Conservation (phyloP, 2,888 invertebrate genomes). For the Orthosia incerta region DNA sequence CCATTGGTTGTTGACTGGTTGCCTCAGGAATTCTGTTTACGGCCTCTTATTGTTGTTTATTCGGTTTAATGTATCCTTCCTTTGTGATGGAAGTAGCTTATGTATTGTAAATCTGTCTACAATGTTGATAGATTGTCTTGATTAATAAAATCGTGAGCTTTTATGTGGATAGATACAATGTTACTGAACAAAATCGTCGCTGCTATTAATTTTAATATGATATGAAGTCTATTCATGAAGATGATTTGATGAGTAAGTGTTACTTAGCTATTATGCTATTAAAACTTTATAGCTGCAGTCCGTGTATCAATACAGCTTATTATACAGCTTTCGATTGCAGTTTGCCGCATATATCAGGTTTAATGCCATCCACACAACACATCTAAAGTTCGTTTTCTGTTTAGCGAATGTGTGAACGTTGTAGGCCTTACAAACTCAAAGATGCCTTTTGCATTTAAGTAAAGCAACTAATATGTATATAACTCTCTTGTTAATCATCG, state of each 20-base stretch:
- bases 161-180: conserved; percentile 41
- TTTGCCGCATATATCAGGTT: background rate
- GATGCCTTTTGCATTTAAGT: too few species aligned
- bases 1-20: conserved; percentile 68
- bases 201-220: conserved; percentile 35
- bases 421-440: background rate
- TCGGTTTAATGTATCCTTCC: conserved; percentile 56
- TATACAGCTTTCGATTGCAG: background rate
- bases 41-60: conserved; percentile 56
- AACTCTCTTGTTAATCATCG: too few species aligned
- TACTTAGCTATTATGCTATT: background rate
- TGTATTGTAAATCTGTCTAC: conserved; percentile 46
- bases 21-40: conserved; percentile 60
- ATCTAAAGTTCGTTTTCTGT: background rate
- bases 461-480: too few species aligned
- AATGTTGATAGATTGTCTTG: conserved; percentile 45
- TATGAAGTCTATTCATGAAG: conserved; percentile 11
- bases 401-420: background rate
- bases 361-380: background rate
- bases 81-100: conserved; percentile 51
- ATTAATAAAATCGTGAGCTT: conserved; percentile 52
- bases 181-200: conserved; percentile 14
- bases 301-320: background rate
- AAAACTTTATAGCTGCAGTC: background rate
- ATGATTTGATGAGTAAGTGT: background rate